A percentile compares a stretch with the other conserved stretches of the same genome.
These are phyloP conservation scores for Drosophila flavopinicola DNA, from an alignment of 2,888 invertebrate genomes.

Conservation along the genomic window DNA sequence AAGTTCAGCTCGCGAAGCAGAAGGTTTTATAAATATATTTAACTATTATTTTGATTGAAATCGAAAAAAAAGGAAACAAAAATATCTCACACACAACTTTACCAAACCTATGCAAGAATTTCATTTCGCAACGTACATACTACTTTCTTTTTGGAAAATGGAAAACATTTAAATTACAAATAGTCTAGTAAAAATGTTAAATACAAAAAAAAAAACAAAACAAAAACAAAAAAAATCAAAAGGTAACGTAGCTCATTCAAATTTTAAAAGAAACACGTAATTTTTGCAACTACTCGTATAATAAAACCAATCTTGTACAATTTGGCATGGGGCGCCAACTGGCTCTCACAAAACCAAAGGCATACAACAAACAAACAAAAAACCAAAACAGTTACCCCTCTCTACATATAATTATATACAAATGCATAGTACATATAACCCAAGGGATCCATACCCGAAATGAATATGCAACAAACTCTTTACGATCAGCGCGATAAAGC, in stretches of 20 bases:
- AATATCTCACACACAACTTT: constrained; percentile 37
- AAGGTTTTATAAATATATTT: constrained; percentile 64
- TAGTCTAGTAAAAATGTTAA: constrained; percentile 42
- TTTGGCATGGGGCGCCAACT: constrained; percentile 39
- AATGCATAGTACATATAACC: constrained; percentile 60
- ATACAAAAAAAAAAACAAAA: constrained; percentile 17
- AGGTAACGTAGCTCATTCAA: constrained; percentile 71
- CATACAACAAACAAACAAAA: constrained; percentile 51
- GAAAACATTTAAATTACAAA: constrained; percentile 20
- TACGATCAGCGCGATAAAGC: constrained; percentile 36
- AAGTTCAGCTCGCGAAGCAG: constrained; percentile 50
- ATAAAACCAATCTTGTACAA: constrained; percentile 59
- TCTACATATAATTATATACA: constrained; percentile 63
- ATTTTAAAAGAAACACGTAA: constrained; percentile 69
- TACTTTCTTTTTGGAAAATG: constrained; percentile 15
- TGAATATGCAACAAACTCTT: constrained; percentile 36
- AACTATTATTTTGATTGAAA: constrained; percentile 50
- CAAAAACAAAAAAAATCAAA: constrained; percentile 64
- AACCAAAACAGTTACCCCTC: constrained; percentile 73
- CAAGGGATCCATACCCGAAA: constrained; percentile 43
- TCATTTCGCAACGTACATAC: constrained; percentile 44
- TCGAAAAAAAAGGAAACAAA: constrained; percentile 10
- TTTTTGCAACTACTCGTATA: constrained; percentile 67
- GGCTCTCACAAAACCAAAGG: constrained; percentile 27
- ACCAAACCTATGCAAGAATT: constrained; percentile 18